A percentile compares a stretch with the other conserved stretches of the same genome.
phyloP scores from a whole-genome alignment of 2,888 invertebrate genomes.

The Diaperis boleti region DNA sequence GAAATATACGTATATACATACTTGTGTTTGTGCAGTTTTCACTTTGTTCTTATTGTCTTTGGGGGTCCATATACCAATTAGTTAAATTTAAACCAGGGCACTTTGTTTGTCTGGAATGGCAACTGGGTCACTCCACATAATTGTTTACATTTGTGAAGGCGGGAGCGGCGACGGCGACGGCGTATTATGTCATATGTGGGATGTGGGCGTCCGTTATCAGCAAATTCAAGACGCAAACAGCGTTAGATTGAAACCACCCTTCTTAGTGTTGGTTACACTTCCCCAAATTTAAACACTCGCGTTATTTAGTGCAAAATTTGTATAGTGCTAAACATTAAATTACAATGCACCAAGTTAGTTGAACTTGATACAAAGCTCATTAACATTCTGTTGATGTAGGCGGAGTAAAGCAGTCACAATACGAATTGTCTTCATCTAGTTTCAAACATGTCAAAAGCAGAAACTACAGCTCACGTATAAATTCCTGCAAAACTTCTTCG shows the following conservation, averaged over 20 bases:
- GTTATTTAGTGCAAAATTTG: constrained; percentile 31
- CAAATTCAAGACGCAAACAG: constrained; percentile 25
- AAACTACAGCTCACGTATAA: constrained; percentile 15
- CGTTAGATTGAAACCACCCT: constrained; percentile 22
- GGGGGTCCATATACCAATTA: no score
- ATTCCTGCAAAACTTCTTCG: constrained; percentile 22
- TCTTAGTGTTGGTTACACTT: constrained; percentile 14
- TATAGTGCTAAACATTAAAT: constrained; percentile 31
- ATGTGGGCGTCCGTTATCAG: constrained; percentile 16
- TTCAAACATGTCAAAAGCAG: constrained; percentile 35
- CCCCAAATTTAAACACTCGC: constrained; percentile 22
- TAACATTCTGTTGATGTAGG: constrained; percentile 34
- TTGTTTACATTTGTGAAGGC: not conserved
- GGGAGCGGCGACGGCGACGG: not conserved
- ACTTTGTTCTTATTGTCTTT: no score
- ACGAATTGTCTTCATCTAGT: constrained; percentile 33
- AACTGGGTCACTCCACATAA: not conserved
- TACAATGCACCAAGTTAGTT: constrained; percentile 35
- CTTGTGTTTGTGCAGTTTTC: no score
- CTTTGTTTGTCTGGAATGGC: not conserved
- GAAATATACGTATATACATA: no score
- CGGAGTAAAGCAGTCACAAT: constrained; percentile 22
- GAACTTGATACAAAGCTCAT: constrained; percentile 37
- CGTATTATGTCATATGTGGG: not conserved
- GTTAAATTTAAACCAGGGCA: not conserved